These are phyloP conservation scores for Dendrocincla fuliginosa DNA, from an alignment of 2,797 vertebrate genomes.

Conservation along the genomic window DNA sequence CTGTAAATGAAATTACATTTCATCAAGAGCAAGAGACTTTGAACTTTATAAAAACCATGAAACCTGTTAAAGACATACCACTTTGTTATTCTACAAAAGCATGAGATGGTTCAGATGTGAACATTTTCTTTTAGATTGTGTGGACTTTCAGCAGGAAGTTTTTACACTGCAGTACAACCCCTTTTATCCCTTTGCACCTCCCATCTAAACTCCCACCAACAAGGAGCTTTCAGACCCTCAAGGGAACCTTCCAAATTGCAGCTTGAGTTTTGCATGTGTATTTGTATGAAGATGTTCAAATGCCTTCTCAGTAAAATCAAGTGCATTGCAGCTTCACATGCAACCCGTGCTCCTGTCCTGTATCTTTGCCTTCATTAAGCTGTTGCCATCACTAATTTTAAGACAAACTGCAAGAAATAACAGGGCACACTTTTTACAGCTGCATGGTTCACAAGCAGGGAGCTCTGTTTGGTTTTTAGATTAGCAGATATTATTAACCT, in stretches of 20 bases:
- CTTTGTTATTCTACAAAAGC: neutral
- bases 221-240: accelerated
- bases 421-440: neutral
- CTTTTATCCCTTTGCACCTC: neutral
- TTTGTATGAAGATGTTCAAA: neutral
- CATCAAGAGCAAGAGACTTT: neutral
- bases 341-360: neutral
- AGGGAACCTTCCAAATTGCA: neutral
- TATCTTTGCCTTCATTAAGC: neutral
- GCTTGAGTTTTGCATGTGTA: neutral
- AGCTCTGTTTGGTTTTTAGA: neutral
- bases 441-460: neutral
- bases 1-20: neutral
- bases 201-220: neutral
- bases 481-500: neutral
- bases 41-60: neutral
- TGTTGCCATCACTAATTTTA: neutral
- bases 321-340: neutral
- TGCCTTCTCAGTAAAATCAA: neutral
- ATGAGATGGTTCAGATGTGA: neutral
- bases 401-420: neutral
- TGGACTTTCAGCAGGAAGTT: neutral
- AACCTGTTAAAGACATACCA: neutral
- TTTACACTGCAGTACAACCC: neutral
- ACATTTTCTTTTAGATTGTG: neutral